Percentiles rank a stretch among this genome's conserved stretches.
These are phyloP conservation scores for Sternotherus odoratus DNA, from an alignment of 2,797 vertebrate species.

Conservation along the genomic window DNA sequence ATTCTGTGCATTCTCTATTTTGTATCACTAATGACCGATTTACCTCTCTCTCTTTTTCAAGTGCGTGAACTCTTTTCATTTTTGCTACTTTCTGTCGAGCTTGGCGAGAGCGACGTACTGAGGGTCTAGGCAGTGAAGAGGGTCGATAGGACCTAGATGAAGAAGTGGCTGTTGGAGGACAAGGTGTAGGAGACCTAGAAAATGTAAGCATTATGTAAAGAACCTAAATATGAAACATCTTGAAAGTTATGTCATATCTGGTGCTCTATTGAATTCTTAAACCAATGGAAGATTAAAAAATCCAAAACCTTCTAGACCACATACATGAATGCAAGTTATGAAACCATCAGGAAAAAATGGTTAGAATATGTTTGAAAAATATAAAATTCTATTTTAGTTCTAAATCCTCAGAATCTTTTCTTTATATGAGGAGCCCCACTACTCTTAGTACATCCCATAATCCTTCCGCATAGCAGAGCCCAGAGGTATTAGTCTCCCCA, in stretches of 20 bases:
- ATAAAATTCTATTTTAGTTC: background rate
- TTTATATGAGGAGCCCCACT: background rate
- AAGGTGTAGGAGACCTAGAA: slow-evolving; percentile 38
- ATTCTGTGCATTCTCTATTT: background rate
- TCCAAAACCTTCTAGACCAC: background rate
- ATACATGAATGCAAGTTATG: background rate
- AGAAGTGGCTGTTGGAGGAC: background rate
- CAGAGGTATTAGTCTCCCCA: background rate
- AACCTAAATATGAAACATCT: background rate
- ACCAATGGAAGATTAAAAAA: background rate
- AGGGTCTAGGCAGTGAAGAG: background rate
- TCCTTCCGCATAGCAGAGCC: background rate
- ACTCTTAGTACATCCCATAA: background rate
- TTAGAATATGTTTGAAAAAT: background rate
- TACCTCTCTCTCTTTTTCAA: background rate
- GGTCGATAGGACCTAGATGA: background rate
- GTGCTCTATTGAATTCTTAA: background rate
- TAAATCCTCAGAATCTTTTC: background rate
- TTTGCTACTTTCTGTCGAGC: slow-evolving; percentile 56
- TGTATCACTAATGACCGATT: background rate
- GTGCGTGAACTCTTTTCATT: slow-evolving; percentile 50
- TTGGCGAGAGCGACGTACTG: slow-evolving; percentile 46
- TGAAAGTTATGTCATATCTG: background rate
- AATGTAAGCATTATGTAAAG: background rate
- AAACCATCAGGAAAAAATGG: background rate